phyloP scores from a whole-genome alignment of 2,888 invertebrate species.

The Brenthis daphne region DNA sequence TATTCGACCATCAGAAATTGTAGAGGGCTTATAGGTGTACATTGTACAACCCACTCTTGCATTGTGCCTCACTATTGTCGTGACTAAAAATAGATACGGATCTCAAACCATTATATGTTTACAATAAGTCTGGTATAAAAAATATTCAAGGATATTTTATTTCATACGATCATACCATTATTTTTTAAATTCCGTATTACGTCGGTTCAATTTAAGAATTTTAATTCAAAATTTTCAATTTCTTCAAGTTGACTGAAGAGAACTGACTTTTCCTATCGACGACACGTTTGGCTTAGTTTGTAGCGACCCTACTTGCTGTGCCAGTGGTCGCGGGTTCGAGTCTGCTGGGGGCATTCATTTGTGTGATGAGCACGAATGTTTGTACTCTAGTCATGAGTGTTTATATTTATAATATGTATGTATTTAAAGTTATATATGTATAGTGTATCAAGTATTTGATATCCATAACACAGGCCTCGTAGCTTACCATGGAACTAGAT shows the following conservation, averaged over 20 bases:
- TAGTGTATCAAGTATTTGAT: no score
- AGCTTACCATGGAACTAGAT: no score
- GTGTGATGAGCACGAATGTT: no score
- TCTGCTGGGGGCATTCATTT: no score
- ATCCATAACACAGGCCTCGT: no score
- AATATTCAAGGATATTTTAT: constrained; percentile 1
- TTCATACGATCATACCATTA: not conserved
- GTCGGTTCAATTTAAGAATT: not conserved
- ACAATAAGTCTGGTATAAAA: constrained; percentile 5
- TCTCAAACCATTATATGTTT: constrained; percentile 12
- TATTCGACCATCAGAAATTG: constrained; percentile 19
- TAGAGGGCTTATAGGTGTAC: constrained; percentile 7
- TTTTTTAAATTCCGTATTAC: not conserved
- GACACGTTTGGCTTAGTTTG: no score
- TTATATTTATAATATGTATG: no score
- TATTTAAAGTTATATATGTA: no score
- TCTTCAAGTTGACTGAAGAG: not conserved
- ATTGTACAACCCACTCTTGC: constrained; percentile 11
- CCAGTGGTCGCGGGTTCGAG: no score
- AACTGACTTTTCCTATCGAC: not conserved
- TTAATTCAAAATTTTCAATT: not conserved
- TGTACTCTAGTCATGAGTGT: no score
- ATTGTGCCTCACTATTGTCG: constrained; percentile 20
- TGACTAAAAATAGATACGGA: constrained; percentile 22
- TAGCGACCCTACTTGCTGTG: no score